phyloP scores from a whole-genome alignment of 2,888 invertebrate species.

The Cataglyphis cursor region DNA sequence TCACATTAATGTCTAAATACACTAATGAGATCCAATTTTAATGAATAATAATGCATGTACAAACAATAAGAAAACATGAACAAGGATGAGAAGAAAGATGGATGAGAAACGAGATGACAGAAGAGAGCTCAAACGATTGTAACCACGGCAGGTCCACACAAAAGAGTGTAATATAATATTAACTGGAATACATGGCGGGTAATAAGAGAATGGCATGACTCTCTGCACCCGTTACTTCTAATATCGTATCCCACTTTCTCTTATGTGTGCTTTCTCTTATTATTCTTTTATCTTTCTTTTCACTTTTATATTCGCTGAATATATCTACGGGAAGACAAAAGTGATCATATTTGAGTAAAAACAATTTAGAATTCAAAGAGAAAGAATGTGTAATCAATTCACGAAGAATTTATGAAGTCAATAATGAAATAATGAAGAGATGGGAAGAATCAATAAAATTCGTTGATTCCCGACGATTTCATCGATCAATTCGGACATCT shows the following conservation, averaged over 20 bases:
- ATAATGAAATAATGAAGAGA: not conserved
- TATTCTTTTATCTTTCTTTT: constrained; percentile 49
- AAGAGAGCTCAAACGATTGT: constrained; percentile 41
- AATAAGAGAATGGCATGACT: constrained; percentile 79
- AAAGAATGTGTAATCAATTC: constrained; percentile 19
- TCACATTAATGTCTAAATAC: not conserved
- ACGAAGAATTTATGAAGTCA: constrained; percentile 13
- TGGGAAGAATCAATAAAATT: not conserved
- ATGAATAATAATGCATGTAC: constrained; percentile 23
- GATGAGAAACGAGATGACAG: constrained; percentile 14
- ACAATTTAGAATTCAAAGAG: constrained; percentile 28
- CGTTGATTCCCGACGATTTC: constrained; percentile 9
- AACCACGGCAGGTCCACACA: constrained; percentile 52
- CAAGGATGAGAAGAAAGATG: not conserved
- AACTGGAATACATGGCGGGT: constrained; percentile 78
- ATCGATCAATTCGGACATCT: constrained; percentile 52
- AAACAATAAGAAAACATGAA: constrained; percentile 32
- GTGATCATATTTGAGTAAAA: constrained; percentile 12
- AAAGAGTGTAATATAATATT: constrained; percentile 75
- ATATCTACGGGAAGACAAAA: constrained; percentile 1
- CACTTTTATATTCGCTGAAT: constrained; percentile 50
- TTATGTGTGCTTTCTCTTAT: constrained; percentile 24
- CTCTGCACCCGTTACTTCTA: constrained; percentile 81
- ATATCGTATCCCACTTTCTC: constrained; percentile 75
- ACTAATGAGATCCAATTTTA: constrained; percentile 78